phyloP scores from a whole-genome alignment of 2,888 invertebrate species.

The Scaptomyza caliginosa region DNA sequence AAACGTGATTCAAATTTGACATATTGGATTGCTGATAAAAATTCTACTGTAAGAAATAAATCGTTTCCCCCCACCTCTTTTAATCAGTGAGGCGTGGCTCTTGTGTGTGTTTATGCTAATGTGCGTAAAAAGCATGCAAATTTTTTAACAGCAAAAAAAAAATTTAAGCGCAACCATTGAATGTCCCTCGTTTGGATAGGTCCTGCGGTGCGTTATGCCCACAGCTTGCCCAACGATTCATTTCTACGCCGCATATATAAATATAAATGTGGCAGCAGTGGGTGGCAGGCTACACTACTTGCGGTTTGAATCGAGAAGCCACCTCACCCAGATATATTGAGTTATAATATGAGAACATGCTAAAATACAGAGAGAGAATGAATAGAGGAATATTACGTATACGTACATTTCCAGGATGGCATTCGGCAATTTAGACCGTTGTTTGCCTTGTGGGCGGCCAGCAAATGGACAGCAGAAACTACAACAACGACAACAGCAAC shows the following conservation, averaged over 20 bases:
- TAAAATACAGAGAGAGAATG: too few species aligned
- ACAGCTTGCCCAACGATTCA: slow-evolving; percentile 58
- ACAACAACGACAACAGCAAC: slow-evolving; percentile 2
- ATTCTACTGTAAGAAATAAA: neutral
- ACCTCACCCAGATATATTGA: slow-evolving; percentile 73
- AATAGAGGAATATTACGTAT: neutral
- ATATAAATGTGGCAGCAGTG: slow-evolving; percentile 69
- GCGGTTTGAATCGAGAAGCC: slow-evolving; percentile 44
- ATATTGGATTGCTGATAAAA: slow-evolving; percentile 57
- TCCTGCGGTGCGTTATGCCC: slow-evolving; percentile 58
- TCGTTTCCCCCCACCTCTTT: neutral
- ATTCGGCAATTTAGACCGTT: slow-evolving; percentile 50
- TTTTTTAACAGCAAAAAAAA: slow-evolving; percentile 48
- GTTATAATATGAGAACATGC: slow-evolving; percentile 58
- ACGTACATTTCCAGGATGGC: slow-evolving; percentile 17
- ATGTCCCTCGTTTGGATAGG: slow-evolving; percentile 32
- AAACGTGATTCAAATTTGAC: slow-evolving; percentile 59
- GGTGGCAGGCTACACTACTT: slow-evolving; percentile 8
- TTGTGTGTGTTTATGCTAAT: slow-evolving; percentile 64
- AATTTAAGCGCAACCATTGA: slow-evolving; percentile 45
- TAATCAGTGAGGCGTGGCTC: neutral
- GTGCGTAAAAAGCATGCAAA: slow-evolving; percentile 74
- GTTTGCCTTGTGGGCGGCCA: slow-evolving; percentile 48
- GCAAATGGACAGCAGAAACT: slow-evolving; percentile 6
- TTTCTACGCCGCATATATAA: slow-evolving; percentile 76